phyloP scores from a whole-genome alignment of 2,797 vertebrate genomes.

The Cyprinella venusta region DNA sequence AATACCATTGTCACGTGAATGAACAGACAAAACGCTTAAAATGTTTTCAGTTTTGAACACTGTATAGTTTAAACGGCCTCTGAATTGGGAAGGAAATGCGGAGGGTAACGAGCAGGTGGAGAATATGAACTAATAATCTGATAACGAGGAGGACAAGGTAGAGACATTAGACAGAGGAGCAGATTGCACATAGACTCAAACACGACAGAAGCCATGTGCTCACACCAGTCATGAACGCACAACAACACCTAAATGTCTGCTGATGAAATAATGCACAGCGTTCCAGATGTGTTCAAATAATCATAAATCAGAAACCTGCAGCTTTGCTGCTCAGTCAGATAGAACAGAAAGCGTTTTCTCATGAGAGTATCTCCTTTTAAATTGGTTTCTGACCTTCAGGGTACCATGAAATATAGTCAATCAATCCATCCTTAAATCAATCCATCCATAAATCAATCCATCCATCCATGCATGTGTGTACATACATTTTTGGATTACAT shows the following conservation, averaged over 20 bases:
- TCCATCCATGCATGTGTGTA: too few relatives aligned
- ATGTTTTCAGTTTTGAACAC: too few relatives aligned
- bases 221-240: background rate
- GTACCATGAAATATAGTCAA: background rate
- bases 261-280: background rate
- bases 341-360: background rate
- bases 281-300: background rate
- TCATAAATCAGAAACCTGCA: background rate
- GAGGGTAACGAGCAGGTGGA: too few relatives aligned
- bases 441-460: too few relatives aligned
- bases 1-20: too few relatives aligned
- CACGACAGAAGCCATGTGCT: background rate
- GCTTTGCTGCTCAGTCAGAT: background rate
- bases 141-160: too few relatives aligned
- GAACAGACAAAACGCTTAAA: too few relatives aligned
- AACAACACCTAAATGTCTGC: background rate
- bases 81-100: too few relatives aligned
- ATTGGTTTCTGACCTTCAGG: background rate
- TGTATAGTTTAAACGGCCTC: too few relatives aligned
- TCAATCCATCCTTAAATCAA: too few relatives aligned
- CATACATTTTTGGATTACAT: too few relatives aligned
- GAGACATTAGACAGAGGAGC: background rate
- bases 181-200: background rate
- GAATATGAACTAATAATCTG: too few relatives aligned
- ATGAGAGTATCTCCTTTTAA: background rate